These are phyloP conservation scores for Leptobrachium leishanense DNA, from an alignment of 2,113 vertebrate species.

Conservation along the genomic window DNA sequence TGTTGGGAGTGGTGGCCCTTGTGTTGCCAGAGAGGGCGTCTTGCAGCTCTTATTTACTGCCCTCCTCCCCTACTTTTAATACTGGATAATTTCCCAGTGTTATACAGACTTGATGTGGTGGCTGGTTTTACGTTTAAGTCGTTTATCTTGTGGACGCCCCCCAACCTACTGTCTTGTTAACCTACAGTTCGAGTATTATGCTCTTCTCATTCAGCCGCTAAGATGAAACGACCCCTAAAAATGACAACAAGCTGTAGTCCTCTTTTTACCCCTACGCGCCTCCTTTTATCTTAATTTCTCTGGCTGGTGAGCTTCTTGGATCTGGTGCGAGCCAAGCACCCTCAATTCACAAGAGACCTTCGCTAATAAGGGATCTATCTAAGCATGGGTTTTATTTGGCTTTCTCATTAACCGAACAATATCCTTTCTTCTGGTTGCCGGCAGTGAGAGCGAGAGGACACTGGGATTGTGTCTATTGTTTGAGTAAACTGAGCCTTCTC, in stretches of 20 bases:
- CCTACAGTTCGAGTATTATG: too few relatives aligned
- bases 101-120: too few relatives aligned
- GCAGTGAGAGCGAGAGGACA: slow-evolving; percentile 30
- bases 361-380: slow-evolving; percentile 11
- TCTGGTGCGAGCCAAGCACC: neutral
- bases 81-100: neutral
- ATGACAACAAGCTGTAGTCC: neutral
- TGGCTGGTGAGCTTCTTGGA: neutral
- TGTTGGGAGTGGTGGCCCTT: neutral
- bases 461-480: slow-evolving; percentile 51
- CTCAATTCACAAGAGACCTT: slow-evolving; percentile 10
- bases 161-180: too few relatives aligned
- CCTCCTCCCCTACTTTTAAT: neutral
- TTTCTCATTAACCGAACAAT: slow-evolving; percentile 33
- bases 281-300: neutral
- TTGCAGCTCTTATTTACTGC: neutral
- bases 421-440: neutral
- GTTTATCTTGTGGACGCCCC: too few relatives aligned
- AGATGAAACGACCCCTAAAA: too few relatives aligned
- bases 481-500: slow-evolving; percentile 60
- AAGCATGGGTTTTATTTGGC: slow-evolving; percentile 27
- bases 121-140: too few relatives aligned
- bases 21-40: neutral
- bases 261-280: neutral
- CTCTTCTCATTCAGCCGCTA: too few relatives aligned